Evolutionary conservation across 1,140 invertebrate species (phyloP).

Genomic region (Drosophila malerkotliana): DNA sequence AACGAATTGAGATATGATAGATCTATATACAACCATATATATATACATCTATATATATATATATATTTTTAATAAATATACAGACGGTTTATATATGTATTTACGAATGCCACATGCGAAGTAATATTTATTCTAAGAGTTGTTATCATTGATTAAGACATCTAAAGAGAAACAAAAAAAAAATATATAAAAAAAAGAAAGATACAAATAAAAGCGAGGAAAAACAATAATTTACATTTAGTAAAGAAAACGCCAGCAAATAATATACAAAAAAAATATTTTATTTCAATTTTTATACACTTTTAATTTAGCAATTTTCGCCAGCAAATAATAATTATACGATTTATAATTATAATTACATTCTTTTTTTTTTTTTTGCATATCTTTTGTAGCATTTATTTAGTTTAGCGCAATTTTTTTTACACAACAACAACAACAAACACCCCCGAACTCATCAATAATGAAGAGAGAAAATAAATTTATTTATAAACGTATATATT

Average conservation of each 20-base stretch:
- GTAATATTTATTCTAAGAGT: conserved; percentile 83
- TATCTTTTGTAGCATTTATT: conserved; percentile 76
- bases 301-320: conserved; percentile 62
- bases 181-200: conserved; percentile 43
- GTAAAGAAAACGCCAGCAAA: conserved; percentile 47
- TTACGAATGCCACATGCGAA: conserved; percentile 69
- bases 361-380: conserved; percentile 57
- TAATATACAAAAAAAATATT: conserved; percentile 43
- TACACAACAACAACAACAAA: conserved; percentile 12
- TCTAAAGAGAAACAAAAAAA: conserved; percentile 50
- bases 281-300: conserved; percentile 53
- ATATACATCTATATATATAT: conserved; percentile 17
- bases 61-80: conserved; percentile 56
- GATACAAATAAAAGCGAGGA: conserved; percentile 24
- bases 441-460: conserved; percentile 32
- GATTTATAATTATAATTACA: conserved; percentile 28
- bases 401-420: conserved; percentile 78
- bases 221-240: conserved; percentile 50
- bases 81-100: conserved; percentile 50
- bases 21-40: conserved; percentile 25
- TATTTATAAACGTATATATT: conserved; percentile 49
- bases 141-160: conserved; percentile 84
- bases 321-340: conserved; percentile 52
- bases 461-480: conserved; percentile 49
- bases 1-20: conserved; percentile 44